Base-by-base conservation (phyloP, 2,797 vertebrate genomes). In the Helarctos malayanus region DNA sequence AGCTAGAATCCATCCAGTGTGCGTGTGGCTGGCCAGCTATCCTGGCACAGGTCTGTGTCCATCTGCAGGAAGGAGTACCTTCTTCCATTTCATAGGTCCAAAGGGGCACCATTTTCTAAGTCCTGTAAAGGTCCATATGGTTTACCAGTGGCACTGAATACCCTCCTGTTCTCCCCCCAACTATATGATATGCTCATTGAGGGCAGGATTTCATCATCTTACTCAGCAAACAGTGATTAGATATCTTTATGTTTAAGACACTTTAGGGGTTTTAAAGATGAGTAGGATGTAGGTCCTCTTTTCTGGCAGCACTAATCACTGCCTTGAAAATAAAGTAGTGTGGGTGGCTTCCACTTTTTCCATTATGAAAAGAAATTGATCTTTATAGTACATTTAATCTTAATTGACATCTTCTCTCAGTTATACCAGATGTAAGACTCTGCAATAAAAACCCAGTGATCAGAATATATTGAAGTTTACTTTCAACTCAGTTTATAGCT, bases 341-440 rank as follows among this genome's bases (percentile, higher is more conserved):
- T 68, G 69, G 41, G 38, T 80, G 80, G 54, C 65, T 95, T 92
- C 47, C 13, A 23, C 56, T 41, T 95, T 86, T 92, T 94, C 56
- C 92, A 19, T 91, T 97, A 92, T 59, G 83, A 57, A 91, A 86
- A 93, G 45, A 61, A 92, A 96, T 87, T 81, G 83, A 92, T 95
- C 68, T 96, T 98, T 91, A 65, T 81, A 91, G 41, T 73, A 19
- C 32, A 89, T 82, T 95, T 93, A 95, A 90, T 93, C 65, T 69
- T 98, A 91, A 85, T 76, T 88, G 91, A 92, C 57, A 82, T 82
- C 35, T 83, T 73, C 29, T 80, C 65, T 97, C 76, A 75, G 45
- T 80, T 95, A 63, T 87, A 59, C n/a, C 61, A 76, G 45, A 95
- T 93, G 95, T 83, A 91, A 95, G 83, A 95, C n/a, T 89, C 78